Conservation (phyloP, 2,797 vertebrate genomes). For the Acanthurus leucopareius region DNA sequence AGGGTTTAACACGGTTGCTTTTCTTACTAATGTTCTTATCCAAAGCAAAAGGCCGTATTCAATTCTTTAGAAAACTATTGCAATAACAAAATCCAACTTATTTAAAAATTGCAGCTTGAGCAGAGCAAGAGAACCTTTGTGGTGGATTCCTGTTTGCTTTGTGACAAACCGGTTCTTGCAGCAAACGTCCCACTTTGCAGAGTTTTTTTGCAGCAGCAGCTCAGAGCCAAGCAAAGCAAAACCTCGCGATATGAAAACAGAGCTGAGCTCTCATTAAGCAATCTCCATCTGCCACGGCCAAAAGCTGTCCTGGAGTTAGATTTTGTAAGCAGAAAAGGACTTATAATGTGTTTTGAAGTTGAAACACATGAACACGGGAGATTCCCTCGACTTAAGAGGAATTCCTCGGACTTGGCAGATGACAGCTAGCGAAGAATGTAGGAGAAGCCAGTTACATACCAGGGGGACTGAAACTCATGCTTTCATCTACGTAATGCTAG, state of each 20-base stretch:
- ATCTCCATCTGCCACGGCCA: conserved; percentile 21
- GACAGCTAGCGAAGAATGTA: conserved; percentile 42
- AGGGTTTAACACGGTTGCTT: conserved; percentile 25
- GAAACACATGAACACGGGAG: conserved; percentile 32
- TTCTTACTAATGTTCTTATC: conserved; percentile 8
- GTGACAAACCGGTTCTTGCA: conserved; percentile 24
- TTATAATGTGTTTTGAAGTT: conserved; percentile 29
- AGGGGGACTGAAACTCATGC: conserved; percentile 26
- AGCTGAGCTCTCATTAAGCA: conserved; percentile 29
- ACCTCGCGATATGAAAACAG: conserved; percentile 22
- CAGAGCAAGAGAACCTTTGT: conserved; percentile 2
- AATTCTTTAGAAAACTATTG: not conserved
- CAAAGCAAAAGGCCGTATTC: not conserved
- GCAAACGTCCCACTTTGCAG: conserved; percentile 10
- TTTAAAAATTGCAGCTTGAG: conserved; percentile 27
- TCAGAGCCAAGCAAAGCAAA: conserved; percentile 47
- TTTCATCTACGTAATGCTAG: conserved; percentile 36
- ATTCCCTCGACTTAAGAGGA: conserved; percentile 35
- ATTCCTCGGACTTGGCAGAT: conserved; percentile 46
- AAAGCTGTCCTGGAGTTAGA: conserved; percentile 8
- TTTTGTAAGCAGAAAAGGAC: conserved; percentile 17
- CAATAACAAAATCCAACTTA: conserved; percentile 17
- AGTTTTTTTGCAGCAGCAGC: conserved; percentile 9
- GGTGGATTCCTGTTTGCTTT: conserved; percentile 50
- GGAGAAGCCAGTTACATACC: conserved; percentile 32